phyloP scores from a whole-genome alignment of 2,888 invertebrate genomes.

The Platycnemis pennipes region DNA sequence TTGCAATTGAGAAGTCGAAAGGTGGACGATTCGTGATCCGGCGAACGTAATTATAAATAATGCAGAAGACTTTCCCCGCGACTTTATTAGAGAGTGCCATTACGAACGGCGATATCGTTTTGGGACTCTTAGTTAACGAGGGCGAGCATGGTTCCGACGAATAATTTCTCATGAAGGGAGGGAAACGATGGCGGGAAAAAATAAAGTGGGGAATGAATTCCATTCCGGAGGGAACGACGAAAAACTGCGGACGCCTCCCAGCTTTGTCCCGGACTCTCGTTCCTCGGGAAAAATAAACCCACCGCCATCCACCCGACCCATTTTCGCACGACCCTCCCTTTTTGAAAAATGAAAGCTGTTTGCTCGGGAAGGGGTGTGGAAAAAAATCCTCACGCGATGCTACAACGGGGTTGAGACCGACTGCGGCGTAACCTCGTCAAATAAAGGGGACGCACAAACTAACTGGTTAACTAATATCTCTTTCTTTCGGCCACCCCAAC shows the following conservation, averaged over 20 bases:
- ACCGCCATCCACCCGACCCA: not conserved
- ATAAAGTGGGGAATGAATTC: not conserved
- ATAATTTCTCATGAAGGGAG: not conserved
- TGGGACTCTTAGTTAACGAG: no score
- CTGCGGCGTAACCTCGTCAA: not conserved
- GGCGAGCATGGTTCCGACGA: no score
- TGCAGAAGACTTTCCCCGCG: not conserved
- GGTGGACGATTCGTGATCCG: not conserved
- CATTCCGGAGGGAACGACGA: not conserved
- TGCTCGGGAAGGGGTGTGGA: not conserved
- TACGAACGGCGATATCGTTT: not conserved
- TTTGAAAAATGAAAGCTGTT: slow-evolving; percentile 18
- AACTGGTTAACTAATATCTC: slow-evolving; percentile 10
- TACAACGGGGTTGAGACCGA: not conserved
- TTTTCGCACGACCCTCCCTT: not conserved
- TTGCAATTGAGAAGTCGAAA: no score
- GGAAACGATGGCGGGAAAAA: not conserved
- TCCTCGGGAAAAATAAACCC: not conserved
- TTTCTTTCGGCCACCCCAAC: not conserved
- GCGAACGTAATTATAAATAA: not conserved
- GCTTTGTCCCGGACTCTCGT: not conserved
- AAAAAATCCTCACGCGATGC: not conserved
- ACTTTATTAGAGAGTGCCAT: not conserved
- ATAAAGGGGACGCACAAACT: not conserved
- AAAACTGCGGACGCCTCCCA: not conserved